Conservation (phyloP, 2,797 vertebrate genomes). For the Sebastiscus albofasciatus region DNA sequence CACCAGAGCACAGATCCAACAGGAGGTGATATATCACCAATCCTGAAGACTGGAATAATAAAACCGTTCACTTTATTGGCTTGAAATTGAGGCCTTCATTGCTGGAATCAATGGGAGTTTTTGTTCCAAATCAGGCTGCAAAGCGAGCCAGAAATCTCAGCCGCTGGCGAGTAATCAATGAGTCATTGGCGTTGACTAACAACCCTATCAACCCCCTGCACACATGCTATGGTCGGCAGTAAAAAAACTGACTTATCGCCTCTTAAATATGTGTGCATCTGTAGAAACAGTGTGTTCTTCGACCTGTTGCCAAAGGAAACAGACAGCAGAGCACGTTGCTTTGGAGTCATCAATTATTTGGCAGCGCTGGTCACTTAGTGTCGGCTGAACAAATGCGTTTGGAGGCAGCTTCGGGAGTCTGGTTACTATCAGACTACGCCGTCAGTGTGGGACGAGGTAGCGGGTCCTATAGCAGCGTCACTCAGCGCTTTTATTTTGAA, state of each 20-base stretch:
- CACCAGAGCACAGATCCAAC: not conserved
- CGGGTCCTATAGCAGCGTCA: not conserved
- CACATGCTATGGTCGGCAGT: not conserved
- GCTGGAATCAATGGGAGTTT: conserved; percentile 20
- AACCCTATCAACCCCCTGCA: conserved; percentile 23
- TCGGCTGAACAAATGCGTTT: conserved; percentile 35
- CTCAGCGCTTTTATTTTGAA: conserved; percentile 28
- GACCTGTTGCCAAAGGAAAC: conserved; percentile 28
- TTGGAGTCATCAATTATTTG: conserved; percentile 52
- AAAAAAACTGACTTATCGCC: not conserved
- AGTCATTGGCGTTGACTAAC: conserved; percentile 27
- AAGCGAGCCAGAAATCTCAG: conserved; percentile 28
- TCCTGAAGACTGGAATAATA: conserved; percentile 17
- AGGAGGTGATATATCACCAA: conserved; percentile 12
- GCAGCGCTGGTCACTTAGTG: conserved; percentile 6
- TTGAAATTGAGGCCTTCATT: not conserved
- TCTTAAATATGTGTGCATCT: not conserved
- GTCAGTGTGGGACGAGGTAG: not conserved
- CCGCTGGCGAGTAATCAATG: conserved; percentile 24
- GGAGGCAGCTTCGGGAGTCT: conserved; percentile 20
- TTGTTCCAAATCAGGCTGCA: conserved; percentile 6
- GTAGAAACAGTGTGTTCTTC: not conserved
- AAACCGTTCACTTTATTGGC: conserved; percentile 21
- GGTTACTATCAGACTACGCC: conserved; percentile 26
- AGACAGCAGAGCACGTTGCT: conserved; percentile 8